Evolutionary conservation across 35 echinoderm and acorn worm species (phyloP).

Genomic region (Ophioderma brevispina): DNA sequence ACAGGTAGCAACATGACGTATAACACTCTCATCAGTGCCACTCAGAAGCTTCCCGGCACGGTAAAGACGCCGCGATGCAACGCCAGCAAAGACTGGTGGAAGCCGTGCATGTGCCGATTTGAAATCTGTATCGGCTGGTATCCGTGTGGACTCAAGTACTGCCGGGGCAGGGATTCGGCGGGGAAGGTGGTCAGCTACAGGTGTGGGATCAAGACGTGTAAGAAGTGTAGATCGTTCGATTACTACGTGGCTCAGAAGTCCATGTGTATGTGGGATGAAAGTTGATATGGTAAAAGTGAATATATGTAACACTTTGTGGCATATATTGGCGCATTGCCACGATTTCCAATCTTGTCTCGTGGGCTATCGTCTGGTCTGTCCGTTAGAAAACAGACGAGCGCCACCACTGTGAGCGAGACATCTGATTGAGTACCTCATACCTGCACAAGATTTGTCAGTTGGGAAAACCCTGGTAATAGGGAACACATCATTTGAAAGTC

Average conservation of each 20-base stretch:
- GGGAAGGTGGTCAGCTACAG: slow-evolving; percentile 91
- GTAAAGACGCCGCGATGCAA: slow-evolving; percentile 46
- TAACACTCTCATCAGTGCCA: slow-evolving; percentile 56
- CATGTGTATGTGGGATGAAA: slow-evolving; percentile 81
- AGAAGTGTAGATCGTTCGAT: slow-evolving; percentile 75
- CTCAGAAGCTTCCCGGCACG: slow-evolving; percentile 41
- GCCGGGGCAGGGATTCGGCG: slow-evolving; percentile 82
- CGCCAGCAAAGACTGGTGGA: slow-evolving; percentile 41
- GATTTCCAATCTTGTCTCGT: too few relatives aligned
- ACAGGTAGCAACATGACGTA: slow-evolving; percentile 88
- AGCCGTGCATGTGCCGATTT: slow-evolving; percentile 74
- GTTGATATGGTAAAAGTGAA: too few relatives aligned
- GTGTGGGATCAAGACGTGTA: slow-evolving; percentile 97
- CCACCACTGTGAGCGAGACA: too few relatives aligned
- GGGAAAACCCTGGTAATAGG: too few relatives aligned
- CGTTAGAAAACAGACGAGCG: too few relatives aligned
- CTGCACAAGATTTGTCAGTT: too few relatives aligned
- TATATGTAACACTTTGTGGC: too few relatives aligned
- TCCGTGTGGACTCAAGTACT: slow-evolving; percentile 98
- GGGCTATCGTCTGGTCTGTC: too few relatives aligned
- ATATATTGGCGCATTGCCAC: too few relatives aligned
- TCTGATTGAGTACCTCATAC: too few relatives aligned
- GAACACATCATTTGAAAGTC: too few relatives aligned
- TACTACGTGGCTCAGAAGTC: slow-evolving; percentile 76
- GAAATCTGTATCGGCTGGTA: slow-evolving; percentile 96